phyloP scores from a whole-genome alignment of 2,797 vertebrate species.

The Choloepus didactylus region DNA sequence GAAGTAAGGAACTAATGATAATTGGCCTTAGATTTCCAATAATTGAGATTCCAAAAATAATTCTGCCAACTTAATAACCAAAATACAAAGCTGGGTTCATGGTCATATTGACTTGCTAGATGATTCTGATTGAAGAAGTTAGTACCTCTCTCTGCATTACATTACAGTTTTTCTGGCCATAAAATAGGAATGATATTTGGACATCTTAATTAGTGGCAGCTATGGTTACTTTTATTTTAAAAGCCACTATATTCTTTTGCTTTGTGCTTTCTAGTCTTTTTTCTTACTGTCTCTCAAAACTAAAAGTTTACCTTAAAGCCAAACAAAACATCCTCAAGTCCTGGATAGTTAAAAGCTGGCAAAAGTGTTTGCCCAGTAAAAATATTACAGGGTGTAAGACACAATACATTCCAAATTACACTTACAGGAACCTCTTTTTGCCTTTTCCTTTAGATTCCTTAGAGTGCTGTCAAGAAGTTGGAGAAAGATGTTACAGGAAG shows the following conservation, averaged over 20 bases:
- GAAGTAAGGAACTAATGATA: neutral
- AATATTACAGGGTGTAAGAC: neutral
- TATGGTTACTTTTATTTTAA: neutral
- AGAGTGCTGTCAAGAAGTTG: neutral
- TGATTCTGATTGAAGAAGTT: neutral
- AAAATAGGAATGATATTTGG: neutral
- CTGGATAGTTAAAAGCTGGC: neutral
- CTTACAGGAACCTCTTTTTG: neutral
- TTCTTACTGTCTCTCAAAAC: neutral
- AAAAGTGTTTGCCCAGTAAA: constrained; percentile 6
- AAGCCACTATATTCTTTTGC: neutral
- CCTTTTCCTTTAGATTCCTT: constrained; percentile 3
- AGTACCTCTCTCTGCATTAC: neutral
- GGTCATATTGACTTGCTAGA: neutral
- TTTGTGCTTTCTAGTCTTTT: constrained; percentile 21
- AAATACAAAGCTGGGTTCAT: neutral
- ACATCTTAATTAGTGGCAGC: neutral
- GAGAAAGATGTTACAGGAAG: neutral
- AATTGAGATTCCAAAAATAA: neutral
- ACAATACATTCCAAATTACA: neutral
- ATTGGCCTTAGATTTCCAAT: neutral
- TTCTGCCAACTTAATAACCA: neutral
- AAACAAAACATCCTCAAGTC: neutral
- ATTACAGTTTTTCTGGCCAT: neutral
- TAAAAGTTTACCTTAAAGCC: constrained; percentile 14